Percentiles rank a stretch among this genome's conserved stretches.
Evolutionary conservation across 2,888 invertebrate species (phyloP).

Genomic region (Amphimallon solstitiale): DNA sequence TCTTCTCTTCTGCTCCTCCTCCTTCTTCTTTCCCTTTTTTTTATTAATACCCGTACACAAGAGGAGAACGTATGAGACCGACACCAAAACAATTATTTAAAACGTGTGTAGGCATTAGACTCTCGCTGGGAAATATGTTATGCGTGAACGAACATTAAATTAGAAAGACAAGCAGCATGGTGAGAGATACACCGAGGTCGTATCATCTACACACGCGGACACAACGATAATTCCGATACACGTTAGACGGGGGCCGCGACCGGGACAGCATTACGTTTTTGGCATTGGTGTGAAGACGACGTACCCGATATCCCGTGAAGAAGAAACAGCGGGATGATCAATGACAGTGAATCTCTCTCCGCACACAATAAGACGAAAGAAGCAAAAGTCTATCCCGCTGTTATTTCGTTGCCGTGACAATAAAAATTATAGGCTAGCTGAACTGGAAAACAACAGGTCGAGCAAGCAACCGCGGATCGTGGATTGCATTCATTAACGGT

Average conservation of each 20-base stretch:
- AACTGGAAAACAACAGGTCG: slow-evolving; percentile 71
- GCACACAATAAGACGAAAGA: slow-evolving; percentile 57
- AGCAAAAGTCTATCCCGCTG: slow-evolving; percentile 65
- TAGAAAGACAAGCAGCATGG: slow-evolving; percentile 59
- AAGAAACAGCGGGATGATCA: slow-evolving; percentile 54
- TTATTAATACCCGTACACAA: slow-evolving; percentile 43
- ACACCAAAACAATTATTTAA: slow-evolving; percentile 59
- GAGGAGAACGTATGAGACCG: slow-evolving; percentile 47
- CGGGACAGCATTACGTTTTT: slow-evolving; percentile 28
- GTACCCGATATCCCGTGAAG: slow-evolving; percentile 45
- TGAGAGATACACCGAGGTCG: slow-evolving; percentile 53
- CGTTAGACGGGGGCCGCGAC: slow-evolving; percentile 40
- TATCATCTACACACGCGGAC: slow-evolving; percentile 49
- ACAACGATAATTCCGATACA: slow-evolving; percentile 42
- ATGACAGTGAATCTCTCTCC: slow-evolving; percentile 60
- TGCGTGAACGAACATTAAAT: slow-evolving; percentile 60
- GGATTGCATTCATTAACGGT: slow-evolving; percentile 70
- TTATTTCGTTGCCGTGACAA: slow-evolving; percentile 69
- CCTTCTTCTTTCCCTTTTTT: slow-evolving; percentile 23
- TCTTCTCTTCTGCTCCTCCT: not conserved
- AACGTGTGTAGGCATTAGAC: slow-evolving; percentile 59
- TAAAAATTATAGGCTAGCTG: slow-evolving; percentile 72
- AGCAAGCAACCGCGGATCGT: slow-evolving; percentile 64
- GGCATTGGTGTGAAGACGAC: slow-evolving; percentile 39
- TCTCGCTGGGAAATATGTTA: slow-evolving; percentile 59